Evolutionary conservation across 2,113 vertebrate genomes (phyloP).

Genomic region (Psittacula cyanocephala): DNA sequence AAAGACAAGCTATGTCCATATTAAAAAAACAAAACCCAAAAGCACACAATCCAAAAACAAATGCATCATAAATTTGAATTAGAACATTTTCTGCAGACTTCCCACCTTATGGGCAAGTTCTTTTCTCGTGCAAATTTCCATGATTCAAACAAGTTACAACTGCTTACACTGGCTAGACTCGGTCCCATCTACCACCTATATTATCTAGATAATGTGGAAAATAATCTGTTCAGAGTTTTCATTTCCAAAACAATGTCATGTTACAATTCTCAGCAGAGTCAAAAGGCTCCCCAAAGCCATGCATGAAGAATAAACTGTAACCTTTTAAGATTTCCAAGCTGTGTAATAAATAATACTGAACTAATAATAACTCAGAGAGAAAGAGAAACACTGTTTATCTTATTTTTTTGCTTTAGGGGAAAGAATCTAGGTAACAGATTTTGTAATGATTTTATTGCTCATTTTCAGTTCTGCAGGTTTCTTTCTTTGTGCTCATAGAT

Average conservation of each 20-base stretch:
- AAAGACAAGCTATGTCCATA: neutral
- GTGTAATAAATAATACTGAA: constrained; percentile 62
- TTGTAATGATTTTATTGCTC: constrained; percentile 63
- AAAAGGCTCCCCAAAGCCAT: constrained; percentile 48
- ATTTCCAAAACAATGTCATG: constrained; percentile 40
- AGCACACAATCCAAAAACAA: neutral
- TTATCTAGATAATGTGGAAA: constrained; percentile 31
- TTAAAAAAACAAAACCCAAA: neutral
- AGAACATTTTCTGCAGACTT: neutral
- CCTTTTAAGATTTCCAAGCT: constrained; percentile 57
- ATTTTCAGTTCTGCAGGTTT: constrained; percentile 62
- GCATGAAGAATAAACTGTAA: constrained; percentile 54
- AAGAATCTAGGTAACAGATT: constrained; percentile 57
- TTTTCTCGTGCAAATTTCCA: constrained; percentile 32
- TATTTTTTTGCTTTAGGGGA: constrained; percentile 60
- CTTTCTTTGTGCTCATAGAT: constrained; percentile 51
- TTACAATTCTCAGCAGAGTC: constrained; percentile 38
- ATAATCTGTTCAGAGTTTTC: constrained; percentile 38
- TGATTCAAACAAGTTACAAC: constrained; percentile 27
- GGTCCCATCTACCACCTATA: constrained; percentile 26
- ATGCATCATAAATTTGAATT: neutral
- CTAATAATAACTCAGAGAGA: constrained; percentile 55
- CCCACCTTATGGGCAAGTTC: neutral
- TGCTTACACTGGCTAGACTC: constrained; percentile 34
- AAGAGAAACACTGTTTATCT: constrained; percentile 47